A percentile compares a stretch with the other conserved stretches of the same genome.
phyloP scores from a whole-genome alignment of 1,140 invertebrate genomes.

The Drosophila yakuba region DNA sequence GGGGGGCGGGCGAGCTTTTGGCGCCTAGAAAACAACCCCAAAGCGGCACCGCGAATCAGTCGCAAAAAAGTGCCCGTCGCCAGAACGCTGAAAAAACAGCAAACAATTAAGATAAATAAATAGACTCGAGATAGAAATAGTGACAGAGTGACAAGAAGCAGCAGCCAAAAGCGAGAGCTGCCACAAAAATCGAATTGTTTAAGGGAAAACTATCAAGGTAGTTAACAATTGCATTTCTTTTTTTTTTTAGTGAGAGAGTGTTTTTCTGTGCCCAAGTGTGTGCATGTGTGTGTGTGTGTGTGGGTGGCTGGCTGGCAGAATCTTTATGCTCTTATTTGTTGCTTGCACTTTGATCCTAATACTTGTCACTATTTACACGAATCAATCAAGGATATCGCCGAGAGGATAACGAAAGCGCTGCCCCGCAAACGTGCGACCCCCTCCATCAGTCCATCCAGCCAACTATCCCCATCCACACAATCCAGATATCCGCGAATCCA shows the following conservation, averaged over 20 bases:
- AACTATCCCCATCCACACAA: conserved; percentile 2
- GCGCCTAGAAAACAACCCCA: conserved; percentile 78
- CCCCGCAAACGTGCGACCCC: conserved; percentile 4
- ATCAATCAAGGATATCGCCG: conserved; percentile 33
- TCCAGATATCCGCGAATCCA: conserved; percentile 15
- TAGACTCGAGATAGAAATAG: conserved; percentile 20
- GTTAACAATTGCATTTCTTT: not conserved
- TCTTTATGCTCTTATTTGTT: conserved; percentile 3
- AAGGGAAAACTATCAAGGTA: conserved; percentile 3
- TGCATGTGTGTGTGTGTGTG: conserved; percentile 7
- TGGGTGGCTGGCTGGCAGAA: conserved; percentile 8
- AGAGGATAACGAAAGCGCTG: conserved; percentile 16
- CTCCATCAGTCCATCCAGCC: conserved; percentile 18
- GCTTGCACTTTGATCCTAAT: conserved; percentile 38
- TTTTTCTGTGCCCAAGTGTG: conserved; percentile 6
- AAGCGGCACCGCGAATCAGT: conserved; percentile 79
- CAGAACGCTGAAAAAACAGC: conserved; percentile 70
- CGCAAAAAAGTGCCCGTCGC: conserved; percentile 82
- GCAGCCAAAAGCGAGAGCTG: conserved; percentile 8
- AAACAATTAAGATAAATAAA: conserved; percentile 32
- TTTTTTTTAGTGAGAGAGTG: conserved; percentile 21
- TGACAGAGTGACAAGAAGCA: conserved; percentile 2
- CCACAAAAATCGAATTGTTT: not conserved
- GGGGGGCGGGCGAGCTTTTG: conserved; percentile 66
- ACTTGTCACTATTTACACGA: conserved; percentile 25